Base-by-base conservation (phyloP, 2,797 vertebrate species). In the Menidia menidia region DNA sequence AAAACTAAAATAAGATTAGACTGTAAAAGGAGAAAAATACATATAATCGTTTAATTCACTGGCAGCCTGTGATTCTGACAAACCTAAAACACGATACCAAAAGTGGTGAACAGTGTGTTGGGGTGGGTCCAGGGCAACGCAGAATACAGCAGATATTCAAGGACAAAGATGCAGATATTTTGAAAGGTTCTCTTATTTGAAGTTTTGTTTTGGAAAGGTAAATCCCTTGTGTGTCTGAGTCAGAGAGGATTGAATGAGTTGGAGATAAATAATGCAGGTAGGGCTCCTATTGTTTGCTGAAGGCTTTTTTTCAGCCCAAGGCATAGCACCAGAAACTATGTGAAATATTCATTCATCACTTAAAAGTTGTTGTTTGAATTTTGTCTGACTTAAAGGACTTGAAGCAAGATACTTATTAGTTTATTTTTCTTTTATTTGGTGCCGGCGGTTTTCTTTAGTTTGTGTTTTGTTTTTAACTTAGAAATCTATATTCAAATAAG, bases 271-370 rank as follows among this genome's bases (percentile, higher is more conserved):
- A 90, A 92, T 93, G 90, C 84, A 92, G 81, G 68, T 82, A 80
- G 70, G 83, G 70, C 79, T 71, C 51, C 86, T 79, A 91, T 92
- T 92, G 92, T 93, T 89, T 82, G 54, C 58, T 30, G 71, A 77
- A 57, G 78, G 76, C 78, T 77, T 65, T 61, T 25, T 53, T 33
- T 57, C 64, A 75, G 73, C 78, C 25, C 58, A 62, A 39, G 69
- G 60, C 16, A 8, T 50, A 51, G 66, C 82, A 35, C 53, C 39
- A 65, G 55, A 81, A 84, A 87, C 69, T 65, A 71, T 64, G 80
- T 92, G 61, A 92, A 93, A 92, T 90, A 92, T 92, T 92, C 79
- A 92, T 92, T 87, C 63, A n/a, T 63, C 78, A 84, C 89, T 90
- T 84, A 78, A 73, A 84, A 83, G 84, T 81, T 88, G 78, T 85